A percentile compares a stretch with the other conserved stretches of the same genome.
Evolutionary conservation across 2,888 invertebrate genomes (phyloP).

Genomic region (Dryobota labecula): DNA sequence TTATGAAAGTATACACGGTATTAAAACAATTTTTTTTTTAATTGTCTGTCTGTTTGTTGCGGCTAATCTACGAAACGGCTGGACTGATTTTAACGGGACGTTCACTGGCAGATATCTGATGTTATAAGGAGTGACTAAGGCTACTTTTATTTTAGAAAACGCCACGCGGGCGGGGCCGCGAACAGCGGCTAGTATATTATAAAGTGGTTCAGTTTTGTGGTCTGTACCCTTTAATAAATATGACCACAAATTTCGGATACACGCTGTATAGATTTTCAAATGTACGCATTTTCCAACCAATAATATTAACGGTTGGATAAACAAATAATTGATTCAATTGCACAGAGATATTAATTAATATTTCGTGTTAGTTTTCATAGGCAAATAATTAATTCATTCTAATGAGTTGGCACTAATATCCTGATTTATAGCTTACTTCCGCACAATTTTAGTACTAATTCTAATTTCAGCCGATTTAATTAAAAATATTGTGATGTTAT

Average conservation of each 20-base stretch:
- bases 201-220: background rate
- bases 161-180: too few species aligned
- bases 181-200: too few species aligned
- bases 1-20: too few species aligned
- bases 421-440: slow-evolving; percentile 10
- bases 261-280: background rate
- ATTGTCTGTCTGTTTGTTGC: too few species aligned
- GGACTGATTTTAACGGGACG: too few species aligned
- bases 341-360: slow-evolving; percentile 24
- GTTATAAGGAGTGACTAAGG: too few species aligned
- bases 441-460: slow-evolving; percentile 8
- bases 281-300: background rate
- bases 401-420: slow-evolving; percentile 25
- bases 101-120: too few species aligned
- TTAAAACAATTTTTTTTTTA: too few species aligned
- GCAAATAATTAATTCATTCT: slow-evolving; percentile 14
- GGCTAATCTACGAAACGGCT: too few species aligned
- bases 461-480: background rate
- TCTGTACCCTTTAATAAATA: background rate
- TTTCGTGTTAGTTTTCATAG: slow-evolving; percentile 11
- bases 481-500: background rate
- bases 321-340: slow-evolving; percentile 4
- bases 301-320: background rate
- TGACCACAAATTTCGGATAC: background rate
- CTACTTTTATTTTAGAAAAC: too few species aligned